phyloP scores from a whole-genome alignment of 2,888 invertebrate genomes.

The Actias luna region DNA sequence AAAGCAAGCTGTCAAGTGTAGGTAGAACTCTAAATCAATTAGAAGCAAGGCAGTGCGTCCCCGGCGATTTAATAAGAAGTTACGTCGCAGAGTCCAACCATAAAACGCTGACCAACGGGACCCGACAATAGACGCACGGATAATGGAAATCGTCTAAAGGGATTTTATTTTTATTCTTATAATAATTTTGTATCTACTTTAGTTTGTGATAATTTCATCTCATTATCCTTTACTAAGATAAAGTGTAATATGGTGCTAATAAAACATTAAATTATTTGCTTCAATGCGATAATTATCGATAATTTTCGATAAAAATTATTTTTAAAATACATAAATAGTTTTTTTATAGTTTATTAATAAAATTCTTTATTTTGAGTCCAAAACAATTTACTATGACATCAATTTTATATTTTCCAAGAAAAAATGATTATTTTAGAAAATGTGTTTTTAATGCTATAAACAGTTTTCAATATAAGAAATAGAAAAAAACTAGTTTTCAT shows the following conservation, averaged over 20 bases:
- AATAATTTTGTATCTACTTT: constrained; percentile 61
- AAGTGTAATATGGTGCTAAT: too few species aligned
- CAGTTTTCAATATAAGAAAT: not conserved
- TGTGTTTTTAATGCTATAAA: too few species aligned
- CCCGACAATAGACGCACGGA: constrained; percentile 68
- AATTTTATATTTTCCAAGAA: not conserved
- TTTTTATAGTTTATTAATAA: too few species aligned
- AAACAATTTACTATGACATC: not conserved
- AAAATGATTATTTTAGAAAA: too few species aligned
- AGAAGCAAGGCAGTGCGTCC: constrained; percentile 64
- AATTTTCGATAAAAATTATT: too few species aligned
- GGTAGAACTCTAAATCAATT: constrained; percentile 73
- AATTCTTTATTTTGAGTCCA: too few species aligned
- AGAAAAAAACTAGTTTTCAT: not conserved
- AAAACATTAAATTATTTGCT: too few species aligned
- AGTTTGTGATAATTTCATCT: constrained; percentile 53
- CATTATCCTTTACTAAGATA: constrained; percentile 35
- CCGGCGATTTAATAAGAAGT: constrained; percentile 75
- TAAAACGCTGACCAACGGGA: constrained; percentile 71
- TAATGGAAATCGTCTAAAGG: constrained; percentile 77
- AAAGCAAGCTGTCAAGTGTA: constrained; percentile 52
- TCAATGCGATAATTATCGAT: too few species aligned
- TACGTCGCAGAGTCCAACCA: constrained; percentile 62
- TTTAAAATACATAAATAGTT: too few species aligned
- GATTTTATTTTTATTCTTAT: constrained; percentile 75